Conservation (phyloP, 1,140 invertebrate genomes). For the Lethrus apterus region DNA sequence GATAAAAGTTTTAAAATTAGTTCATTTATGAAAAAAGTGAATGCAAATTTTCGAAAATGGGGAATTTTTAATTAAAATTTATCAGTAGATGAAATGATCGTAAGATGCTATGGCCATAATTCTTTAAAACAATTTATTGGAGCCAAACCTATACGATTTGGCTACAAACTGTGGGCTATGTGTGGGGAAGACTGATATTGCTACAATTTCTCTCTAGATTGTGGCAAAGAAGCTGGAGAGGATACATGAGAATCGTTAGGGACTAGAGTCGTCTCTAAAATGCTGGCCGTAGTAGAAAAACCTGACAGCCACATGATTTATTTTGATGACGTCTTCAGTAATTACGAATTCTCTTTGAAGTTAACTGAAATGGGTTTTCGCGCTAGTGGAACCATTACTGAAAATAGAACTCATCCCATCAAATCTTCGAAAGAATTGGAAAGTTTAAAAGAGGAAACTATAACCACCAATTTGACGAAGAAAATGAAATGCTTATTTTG, state of each 20-base stretch:
- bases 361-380: background rate
- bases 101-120: too few species aligned
- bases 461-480: background rate
- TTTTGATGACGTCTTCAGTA: conserved; percentile 36
- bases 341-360: background rate
- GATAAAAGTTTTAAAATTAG: too few species aligned
- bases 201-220: conserved; percentile 19
- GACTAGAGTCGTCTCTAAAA: conserved; percentile 21
- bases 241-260: conserved; percentile 9
- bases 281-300: conserved; percentile 17
- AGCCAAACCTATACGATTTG: conserved; percentile 37
- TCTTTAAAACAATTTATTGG: conserved; percentile 38
- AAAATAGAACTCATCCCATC: background rate
- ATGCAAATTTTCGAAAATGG: too few species aligned
- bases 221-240: conserved; percentile 14
- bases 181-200: conserved; percentile 22
- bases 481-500: background rate
- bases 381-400: background rate
- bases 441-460: background rate
- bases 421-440: background rate
- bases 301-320: conserved; percentile 23
- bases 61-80: background rate
- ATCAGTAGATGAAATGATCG: conserved; percentile 26
- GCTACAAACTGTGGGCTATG: conserved; percentile 36
- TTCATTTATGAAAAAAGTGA: too few species aligned